Base-by-base conservation (phyloP, 2,888 invertebrate species). In the Heterodera filipjevi region DNA sequence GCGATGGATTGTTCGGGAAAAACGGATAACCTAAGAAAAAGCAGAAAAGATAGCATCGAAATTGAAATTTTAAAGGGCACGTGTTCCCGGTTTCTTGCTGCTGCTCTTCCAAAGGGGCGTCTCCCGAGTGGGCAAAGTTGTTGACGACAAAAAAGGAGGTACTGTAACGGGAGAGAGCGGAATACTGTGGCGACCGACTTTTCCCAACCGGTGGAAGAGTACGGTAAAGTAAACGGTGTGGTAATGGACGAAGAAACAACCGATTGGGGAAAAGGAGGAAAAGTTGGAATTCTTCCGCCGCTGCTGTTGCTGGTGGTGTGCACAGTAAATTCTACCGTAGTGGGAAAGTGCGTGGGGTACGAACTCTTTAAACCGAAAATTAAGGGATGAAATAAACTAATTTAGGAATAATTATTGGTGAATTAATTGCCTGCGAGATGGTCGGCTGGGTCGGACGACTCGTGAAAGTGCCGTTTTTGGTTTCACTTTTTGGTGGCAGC, bases 51-150 rank as follows among this genome's bases (percentile, higher is more conserved):
- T 3, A 10, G 27, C 8, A 27, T 27, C 1, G 14, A 12, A 27
- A 10, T 22, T 68, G 2, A n/a, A 59, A 22, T 35, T 14, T 1
- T 33, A 16, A 22, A 19, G 6, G 19, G 8, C 68, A 68, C 68
- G 68, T 68, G 68, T 68, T 32, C 68, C 68, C 33, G 68, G 68
- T 22, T 35, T 66, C 66, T 32, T 32, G 68, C 33, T 68, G 68
- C 33, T 68, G 5, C 33, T 35, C 68, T 19, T 19, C 68, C 33
- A 33, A 35, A 68, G 33, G 33, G 68, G 16, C 33, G 32, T 59
- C 27, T 59, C 59, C 8, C 27, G 59, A n/a, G 59, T 59, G 27
- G 59, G 1, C 8, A n/a, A n/a, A n/a, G 59, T 59, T 5, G 59
- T n/a, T 27, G 59, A 59, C n/a, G 59, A 27, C 59, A 5, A 59